Evolutionary conservation across 2,113 vertebrate species (phyloP), one percentile per base, ranked within the genome.

Genomic region (Calyptomena viridis): DNA sequence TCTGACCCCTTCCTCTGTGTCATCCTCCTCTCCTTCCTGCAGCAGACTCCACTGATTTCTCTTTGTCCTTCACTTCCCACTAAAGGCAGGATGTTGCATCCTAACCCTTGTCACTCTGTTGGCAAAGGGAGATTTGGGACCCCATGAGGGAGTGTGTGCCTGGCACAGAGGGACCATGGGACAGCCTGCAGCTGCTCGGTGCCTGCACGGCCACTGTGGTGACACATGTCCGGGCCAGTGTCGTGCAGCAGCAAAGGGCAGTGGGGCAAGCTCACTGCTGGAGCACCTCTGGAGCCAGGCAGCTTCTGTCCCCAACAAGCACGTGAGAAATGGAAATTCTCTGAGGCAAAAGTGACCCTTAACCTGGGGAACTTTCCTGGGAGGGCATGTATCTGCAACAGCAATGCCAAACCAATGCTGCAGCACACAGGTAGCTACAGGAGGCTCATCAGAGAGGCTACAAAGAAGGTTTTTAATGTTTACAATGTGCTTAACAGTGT

Each of bases 341-440:
- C 35, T 4, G 31, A 71, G 42, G 73, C 35, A 63, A 78, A 20
- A 72, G 14, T 14, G 31, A 31, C 23, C 17, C 50, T 56, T 60
- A 40, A 20, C 33, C 44, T 0, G 0, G 14, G 4, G 31, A 27
- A 19, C 12, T 6, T 35, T 59, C 66, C 13, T 0, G 1, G 27
- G 30, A 35, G 6, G 23, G 11, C 2, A 0, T 24, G 0, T 30
- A 27, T 33, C 37, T 88, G 59, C 28, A 72, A 21, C 11, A 42
- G 62, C 60, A 28, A 23, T 40, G 28, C 33, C 40, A 60, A 67
- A 44, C 25, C 0, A 0, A 37, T 82, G 69, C 74, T 85, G 53
- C 44, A 64, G 78, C 17, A 13, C 15, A 6, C 3, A 21, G 23
- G 49, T 37, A 37, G 62, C 74, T 79, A 19, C 22, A 82, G n/a